phyloP scores from a whole-genome alignment of 1,140 invertebrate genomes.

The Drosophila ercepeae region DNA sequence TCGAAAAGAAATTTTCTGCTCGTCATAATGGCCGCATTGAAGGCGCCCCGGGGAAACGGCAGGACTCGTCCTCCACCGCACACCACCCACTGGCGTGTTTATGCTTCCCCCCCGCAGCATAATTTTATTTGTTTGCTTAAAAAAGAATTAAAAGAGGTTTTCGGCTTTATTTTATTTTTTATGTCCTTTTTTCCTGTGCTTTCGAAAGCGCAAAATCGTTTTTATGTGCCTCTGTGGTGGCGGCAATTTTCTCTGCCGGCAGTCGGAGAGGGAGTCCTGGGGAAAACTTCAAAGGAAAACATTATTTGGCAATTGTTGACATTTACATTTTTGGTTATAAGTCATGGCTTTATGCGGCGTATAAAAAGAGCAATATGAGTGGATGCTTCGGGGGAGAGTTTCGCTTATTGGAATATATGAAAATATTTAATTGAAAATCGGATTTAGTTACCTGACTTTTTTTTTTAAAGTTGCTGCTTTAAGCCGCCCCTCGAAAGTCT shows the following conservation, averaged over 20 bases:
- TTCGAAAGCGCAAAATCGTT: constrained; percentile 61
- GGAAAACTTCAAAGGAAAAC: constrained; percentile 29
- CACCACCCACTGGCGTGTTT: constrained; percentile 72
- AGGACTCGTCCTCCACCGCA: background rate
- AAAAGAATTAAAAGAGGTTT: constrained; percentile 79
- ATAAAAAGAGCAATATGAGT: constrained; percentile 45
- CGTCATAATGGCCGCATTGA: constrained; percentile 68
- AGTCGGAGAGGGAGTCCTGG: background rate
- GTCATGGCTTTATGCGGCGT: constrained; percentile 35
- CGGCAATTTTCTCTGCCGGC: constrained; percentile 23
- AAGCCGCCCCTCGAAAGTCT: constrained; percentile 22
- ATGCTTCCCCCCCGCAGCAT: constrained; percentile 53
- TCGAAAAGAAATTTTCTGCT: constrained; percentile 42
- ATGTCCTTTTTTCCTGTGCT: constrained; percentile 25
- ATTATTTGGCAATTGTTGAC: constrained; percentile 61
- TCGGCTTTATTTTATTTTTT: constrained; percentile 45
- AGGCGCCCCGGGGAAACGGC: constrained; percentile 59
- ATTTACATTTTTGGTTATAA: constrained; percentile 69
- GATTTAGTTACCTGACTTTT: background rate
- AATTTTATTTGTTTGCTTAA: constrained; percentile 82
- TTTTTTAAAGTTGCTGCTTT: constrained; percentile 4
- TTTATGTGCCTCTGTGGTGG: constrained; percentile 63
- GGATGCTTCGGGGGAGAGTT: constrained; percentile 1
- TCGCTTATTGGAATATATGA: background rate
- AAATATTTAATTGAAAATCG: background rate